Percentiles rank a stretch among this genome's conserved stretches.
phyloP scores from a whole-genome alignment of 2,797 vertebrate genomes.

The Dermochelys coriacea region DNA sequence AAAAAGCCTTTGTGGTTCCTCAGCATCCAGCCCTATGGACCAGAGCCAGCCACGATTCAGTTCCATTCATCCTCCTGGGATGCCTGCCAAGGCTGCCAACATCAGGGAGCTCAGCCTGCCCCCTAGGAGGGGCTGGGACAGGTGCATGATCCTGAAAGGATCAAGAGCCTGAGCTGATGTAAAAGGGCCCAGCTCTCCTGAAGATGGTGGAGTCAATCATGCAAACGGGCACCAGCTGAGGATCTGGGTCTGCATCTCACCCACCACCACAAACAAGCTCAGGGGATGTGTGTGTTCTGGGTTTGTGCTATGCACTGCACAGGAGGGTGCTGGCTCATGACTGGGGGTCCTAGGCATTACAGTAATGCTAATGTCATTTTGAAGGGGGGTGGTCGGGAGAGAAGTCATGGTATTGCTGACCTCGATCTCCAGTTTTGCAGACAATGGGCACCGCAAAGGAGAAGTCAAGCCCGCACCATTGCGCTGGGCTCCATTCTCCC shows the following conservation, averaged over 20 bases:
- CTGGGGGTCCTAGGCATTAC: neutral
- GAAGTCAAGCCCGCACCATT: neutral
- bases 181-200: neutral
- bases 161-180: neutral
- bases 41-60: neutral
- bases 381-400: too few species aligned
- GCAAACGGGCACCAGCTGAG: neutral
- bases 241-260: neutral
- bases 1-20: neutral
- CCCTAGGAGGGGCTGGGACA: neutral
- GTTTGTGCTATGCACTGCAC: neutral
- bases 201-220: neutral
- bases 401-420: neutral
- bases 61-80: neutral
- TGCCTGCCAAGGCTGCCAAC: neutral
- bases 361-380: neutral
- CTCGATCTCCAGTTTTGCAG: neutral
- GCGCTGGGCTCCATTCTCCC: neutral
- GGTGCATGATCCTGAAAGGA: neutral
- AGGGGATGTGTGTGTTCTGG: neutral
- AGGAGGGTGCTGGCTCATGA: neutral
- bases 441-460: neutral
- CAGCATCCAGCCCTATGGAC: neutral
- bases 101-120: neutral
- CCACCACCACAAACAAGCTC: neutral